Base-by-base conservation (phyloP, 2,888 invertebrate species). In the Tanytarsus gracilentus region DNA sequence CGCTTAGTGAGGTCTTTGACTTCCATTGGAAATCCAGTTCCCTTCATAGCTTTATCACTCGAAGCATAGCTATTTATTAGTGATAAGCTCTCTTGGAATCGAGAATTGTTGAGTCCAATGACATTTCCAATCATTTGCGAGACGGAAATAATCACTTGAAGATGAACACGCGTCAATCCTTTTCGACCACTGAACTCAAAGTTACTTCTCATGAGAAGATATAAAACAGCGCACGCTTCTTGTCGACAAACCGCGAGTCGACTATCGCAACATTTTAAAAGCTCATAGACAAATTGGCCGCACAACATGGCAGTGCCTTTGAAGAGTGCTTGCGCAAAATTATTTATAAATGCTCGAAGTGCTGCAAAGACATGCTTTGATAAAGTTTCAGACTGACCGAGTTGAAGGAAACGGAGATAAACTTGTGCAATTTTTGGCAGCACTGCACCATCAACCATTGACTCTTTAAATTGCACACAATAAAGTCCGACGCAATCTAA, bases 91-190 rank as follows among this genome's bases (percentile, higher is more conserved):
- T 95, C 93, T 77, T 95, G 93, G 73, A 97, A 95, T 48, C 93
- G 81, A n/a, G 90, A 85, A 73, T 92, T 94, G 75, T 94, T 94
- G 64, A 93, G 76, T 3, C 88, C 88, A n/a, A 88, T 86, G 4
- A 92, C 85, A 68, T 87, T 90, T 62, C 95, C 94, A 63, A 95
- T 81, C 75, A 97, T 83, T 73, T 94, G 89, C 0, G 96, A 96
- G 11, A 97, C 92, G 0, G 95, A 92, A 68, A 97, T 94, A 64
- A 96, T 95, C 29, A 95, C 92, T 81, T 94, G 93, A 51, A 93
- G 75, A 69, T 94, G 94, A 1, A 95, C 93, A 64, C 95, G 77
- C 1, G 91, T 94, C 63, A 95, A 78, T 62, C 87, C 88, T 65
- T 88, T 88, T 36, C 87, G 81, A 58, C 84, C 80, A 50, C 86